Evolutionary conservation across 2,888 invertebrate species (phyloP), one percentile per base, ranked within the genome.

Genomic region (Pterobdella sp.): DNA sequence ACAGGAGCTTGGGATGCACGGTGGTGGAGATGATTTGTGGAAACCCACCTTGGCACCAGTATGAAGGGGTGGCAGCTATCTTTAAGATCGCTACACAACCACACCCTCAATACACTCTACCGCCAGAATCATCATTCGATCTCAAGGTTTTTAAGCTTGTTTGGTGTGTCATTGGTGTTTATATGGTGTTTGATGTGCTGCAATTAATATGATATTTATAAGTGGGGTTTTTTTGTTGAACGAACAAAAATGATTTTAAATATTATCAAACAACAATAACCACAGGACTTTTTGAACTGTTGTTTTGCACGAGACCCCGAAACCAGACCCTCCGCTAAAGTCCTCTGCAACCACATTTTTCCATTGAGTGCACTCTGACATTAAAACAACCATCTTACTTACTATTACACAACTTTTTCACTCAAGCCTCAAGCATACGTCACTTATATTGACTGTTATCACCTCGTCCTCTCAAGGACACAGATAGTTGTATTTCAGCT

Each of bases 1-100:
- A n/a, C 80, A 84, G 84, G 84, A 83, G 83, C 77, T 77, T 84
- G 1, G 84, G 82, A n/a, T 82, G 83, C 76, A 83, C 84, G 0
- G 78, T 84, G 29, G 83, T 84, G 29, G 84, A 84, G 79, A 84
- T 84, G 84, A 77, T 84, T 35, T 82, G 82, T 0, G 79, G 78
- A 66, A 79, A 79, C 75, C 84, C 84, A n/a, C 84, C 84, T 0
- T 84, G 81, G 79, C 77, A 79, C 34, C 81, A 83, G 56, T 80
- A 80, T 49, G 84, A 84, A 76, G 79, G 83, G 1, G 82, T 84
- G 80, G 83, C 84, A 7, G 84, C 84, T 73, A 82, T 84, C 75
- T 84, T 82, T 77, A 81, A 82, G 77, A 84, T 84, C 37, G 84
- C 83, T 14, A 82, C 81, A 22, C 77, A 78, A 60, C 79, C 80